A percentile compares a stretch with the other conserved stretches of the same genome.
Conservation (phyloP, 2,888 invertebrate genomes). For the Chalcis sispes region DNA sequence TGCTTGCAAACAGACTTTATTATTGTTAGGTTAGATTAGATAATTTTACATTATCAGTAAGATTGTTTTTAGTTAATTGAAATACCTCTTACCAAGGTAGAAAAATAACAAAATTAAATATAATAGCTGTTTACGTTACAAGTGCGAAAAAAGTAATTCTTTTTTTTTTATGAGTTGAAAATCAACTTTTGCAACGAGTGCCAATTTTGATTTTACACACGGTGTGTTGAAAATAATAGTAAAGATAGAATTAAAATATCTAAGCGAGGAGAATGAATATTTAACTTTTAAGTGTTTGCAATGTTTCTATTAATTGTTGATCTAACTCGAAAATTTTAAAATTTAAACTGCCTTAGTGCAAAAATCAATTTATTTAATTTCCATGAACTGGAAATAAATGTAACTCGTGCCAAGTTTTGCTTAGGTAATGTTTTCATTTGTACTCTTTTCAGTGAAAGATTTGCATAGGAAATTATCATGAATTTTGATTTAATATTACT, state of each 20-base stretch:
- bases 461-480: constrained; percentile 5
- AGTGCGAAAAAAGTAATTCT: too few species aligned
- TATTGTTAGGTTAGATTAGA: constrained; percentile 47
- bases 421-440: constrained; percentile 45
- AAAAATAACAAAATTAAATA: constrained; percentile 19
- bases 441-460: constrained; percentile 47
- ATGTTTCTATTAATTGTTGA: neutral
- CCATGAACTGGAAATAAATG: constrained; percentile 35
- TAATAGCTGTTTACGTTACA: constrained; percentile 18
- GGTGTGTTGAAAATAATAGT: too few species aligned
- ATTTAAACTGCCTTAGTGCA: constrained; percentile 36
- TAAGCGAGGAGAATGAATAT: too few species aligned
- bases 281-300: constrained; percentile 15
- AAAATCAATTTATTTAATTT: constrained; percentile 25
- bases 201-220: too few species aligned
- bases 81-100: constrained; percentile 50
- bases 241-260: too few species aligned
- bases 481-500: constrained; percentile 20
- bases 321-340: neutral
- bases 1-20: constrained; percentile 48
- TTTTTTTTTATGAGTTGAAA: too few species aligned
- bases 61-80: constrained; percentile 43
- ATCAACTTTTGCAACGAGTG: too few species aligned
- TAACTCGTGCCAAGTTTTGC: constrained; percentile 22
- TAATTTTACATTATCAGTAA: constrained; percentile 56